Evolutionary conservation across 92 coral and sea anemone genomes (phyloP).

Genomic region (Heteractis magnifica): DNA sequence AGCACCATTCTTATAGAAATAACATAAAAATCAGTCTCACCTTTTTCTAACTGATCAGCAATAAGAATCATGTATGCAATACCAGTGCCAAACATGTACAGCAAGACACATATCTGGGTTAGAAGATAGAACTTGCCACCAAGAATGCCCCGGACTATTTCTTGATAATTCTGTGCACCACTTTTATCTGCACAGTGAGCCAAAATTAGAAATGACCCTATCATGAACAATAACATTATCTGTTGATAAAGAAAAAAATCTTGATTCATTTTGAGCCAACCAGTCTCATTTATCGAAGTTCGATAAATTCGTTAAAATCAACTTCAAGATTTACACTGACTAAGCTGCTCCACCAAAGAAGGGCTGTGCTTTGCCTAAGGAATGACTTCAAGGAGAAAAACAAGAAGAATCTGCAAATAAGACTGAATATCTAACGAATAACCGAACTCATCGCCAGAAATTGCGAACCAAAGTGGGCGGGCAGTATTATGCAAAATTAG

Average conservation of each 20-base stretch:
- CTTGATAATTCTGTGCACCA: conserved; percentile 84
- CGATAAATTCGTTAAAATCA: too few relatives aligned
- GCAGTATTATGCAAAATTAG: too few relatives aligned
- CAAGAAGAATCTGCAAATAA: too few relatives aligned
- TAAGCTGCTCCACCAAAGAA: too few relatives aligned
- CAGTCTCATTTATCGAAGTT: too few relatives aligned
- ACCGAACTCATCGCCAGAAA: too few relatives aligned
- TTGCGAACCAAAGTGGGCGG: too few relatives aligned
- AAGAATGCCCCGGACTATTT: conserved; percentile 67
- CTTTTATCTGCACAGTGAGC: conserved; percentile 90
- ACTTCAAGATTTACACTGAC: too few relatives aligned
- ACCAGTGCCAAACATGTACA: conserved; percentile 88
- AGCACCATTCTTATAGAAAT: too few relatives aligned
- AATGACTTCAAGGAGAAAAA: too few relatives aligned
- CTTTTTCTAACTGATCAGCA: conserved; percentile 91
- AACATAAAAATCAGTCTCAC: conserved; percentile 23
- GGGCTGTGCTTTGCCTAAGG: too few relatives aligned
- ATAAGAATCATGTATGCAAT: conserved; percentile 85
- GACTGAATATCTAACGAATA: too few relatives aligned
- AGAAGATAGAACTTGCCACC: conserved; percentile 71
- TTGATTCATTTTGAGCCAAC: background rate
- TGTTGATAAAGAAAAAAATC: conserved; percentile 20
- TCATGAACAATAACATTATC: conserved; percentile 76
- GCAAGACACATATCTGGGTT: conserved; percentile 66
- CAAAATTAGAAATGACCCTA: conserved; percentile 81